Evolutionary conservation across 2,797 vertebrate genomes (phyloP), one percentile per base, ranked within the genome.

Genomic region (Xenopus petersii): DNA sequence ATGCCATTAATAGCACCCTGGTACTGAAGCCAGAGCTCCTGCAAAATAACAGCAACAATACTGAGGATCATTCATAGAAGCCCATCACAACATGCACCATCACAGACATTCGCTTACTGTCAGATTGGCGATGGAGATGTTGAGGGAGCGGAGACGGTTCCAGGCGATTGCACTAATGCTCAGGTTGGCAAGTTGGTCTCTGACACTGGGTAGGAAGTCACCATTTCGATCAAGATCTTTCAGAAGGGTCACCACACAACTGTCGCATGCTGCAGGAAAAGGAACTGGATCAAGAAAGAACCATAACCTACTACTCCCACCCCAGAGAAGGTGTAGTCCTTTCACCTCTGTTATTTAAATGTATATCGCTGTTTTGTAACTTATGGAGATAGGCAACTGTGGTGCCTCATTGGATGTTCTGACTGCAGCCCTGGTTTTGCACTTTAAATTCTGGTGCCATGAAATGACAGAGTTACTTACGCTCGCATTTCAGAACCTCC

Each of bases 171-270:
- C 91, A 88, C 94, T 97, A 85, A 93, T 81, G 0, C 91, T 97
- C 73, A 98, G 79, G 33, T 84, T 91, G 3, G n/a, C 86, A 81
- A 98, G 82, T 85, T 94, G 96, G 68, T 60, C 7, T 0, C 59
- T 82, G 5, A 93, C 88, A 0, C 85, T 81, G 0, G 80, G 83
- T 68, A 96, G 89, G 79, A 90, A 74, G 3, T 42, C 17, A 3
- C 87, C 82, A 0, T 94, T 84, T 61, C 49, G 84, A 54, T 95
- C 91, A 79, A 99, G 89, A 79, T 97, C 95, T 10, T 94, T 91
- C 89, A 99, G 79, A 70, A 99, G 87, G 55, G 94, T 89, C 16
- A 93, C 71, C 69, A 99, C 96, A 2, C 98, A 99, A 85, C 93
- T 95, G 88, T 98, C 96, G 26, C 98, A 99, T 59, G 81, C 98